Base-by-base conservation (phyloP, 2,113 vertebrate genomes). In the Oreotrochilus melanogaster region DNA sequence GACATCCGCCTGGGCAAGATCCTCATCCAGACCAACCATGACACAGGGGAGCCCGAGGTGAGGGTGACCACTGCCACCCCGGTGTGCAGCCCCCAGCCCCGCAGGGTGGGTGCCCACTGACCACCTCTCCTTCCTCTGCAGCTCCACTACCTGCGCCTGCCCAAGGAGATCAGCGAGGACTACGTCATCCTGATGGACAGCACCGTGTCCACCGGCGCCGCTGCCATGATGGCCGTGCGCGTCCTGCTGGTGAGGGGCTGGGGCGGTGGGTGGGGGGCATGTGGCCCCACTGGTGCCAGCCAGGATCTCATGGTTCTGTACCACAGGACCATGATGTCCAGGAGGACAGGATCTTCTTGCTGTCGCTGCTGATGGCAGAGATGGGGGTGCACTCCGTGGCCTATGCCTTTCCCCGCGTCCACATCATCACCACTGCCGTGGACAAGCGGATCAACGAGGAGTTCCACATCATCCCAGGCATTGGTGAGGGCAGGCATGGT, bases 161-260 rank as follows among this genome's bases (percentile, higher is more conserved):
- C 99, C 31, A 99, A 98, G 97, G 99, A 99, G 95, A 98, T 99
- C 96, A 98, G 98, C 3, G 99, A 99, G 69, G 99, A 99, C 97
- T 99, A 99, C 6, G 99, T 99, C 58, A 99, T 99, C 88, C 97
- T 99, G 72, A 99, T 99, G 99, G 99, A 99, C 98, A 99, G 99
- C 98, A 99, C 99, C 0, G 99, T 99, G 61, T 99, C 99, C 71
- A 99, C 99, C 0, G 99, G 99, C 2, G 99, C 99, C 0, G 99
- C 99, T 0, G 99, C 99, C 35, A 98, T 99, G 96, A 99, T 99
- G 99, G 99, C 98, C 0, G 97, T 99, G 83, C 94, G 99, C 19
- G 99, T 99, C 5, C 97, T 99, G 88, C 98, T 99, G 93, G 99
- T 99, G 87, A 78, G 98, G 31, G 21, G 3, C 28, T 0, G 2